Conservation (phyloP, 2,888 invertebrate genomes). For the Cryptocephalus primarius region DNA sequence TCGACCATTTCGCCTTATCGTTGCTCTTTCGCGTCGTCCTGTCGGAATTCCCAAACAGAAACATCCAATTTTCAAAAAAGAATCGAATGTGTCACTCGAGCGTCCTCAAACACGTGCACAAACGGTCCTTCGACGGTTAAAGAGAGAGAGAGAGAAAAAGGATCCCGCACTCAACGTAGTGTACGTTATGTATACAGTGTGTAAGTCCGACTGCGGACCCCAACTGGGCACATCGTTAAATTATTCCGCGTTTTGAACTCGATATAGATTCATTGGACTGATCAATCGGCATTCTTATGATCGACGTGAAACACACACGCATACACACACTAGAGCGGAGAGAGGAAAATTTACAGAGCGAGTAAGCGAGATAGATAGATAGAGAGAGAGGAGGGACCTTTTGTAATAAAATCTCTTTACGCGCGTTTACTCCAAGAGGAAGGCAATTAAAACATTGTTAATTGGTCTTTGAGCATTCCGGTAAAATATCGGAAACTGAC, state of each 20-base stretch:
- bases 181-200: constrained; percentile 9
- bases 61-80: too few species aligned
- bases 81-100: too few species aligned
- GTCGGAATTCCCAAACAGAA: too few species aligned
- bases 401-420: constrained; percentile 15
- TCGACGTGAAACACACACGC: constrained; percentile 15
- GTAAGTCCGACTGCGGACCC: constrained; percentile 14
- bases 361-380: not conserved
- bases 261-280: constrained; percentile 30
- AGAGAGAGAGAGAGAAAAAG: too few species aligned
- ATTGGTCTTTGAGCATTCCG: constrained; percentile 6
- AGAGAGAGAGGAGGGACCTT: constrained; percentile 5
- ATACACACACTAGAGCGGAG: too few species aligned
- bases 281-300: constrained; percentile 32
- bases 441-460: constrained; percentile 18
- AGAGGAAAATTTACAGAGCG: constrained; percentile 10
- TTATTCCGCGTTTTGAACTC: constrained; percentile 35
- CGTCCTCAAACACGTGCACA: too few species aligned
- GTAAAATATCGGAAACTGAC: not conserved
- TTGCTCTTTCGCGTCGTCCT: too few species aligned
- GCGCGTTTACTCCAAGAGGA: constrained; percentile 13
- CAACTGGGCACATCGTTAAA: constrained; percentile 32
- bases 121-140: too few species aligned
- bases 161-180: too few species aligned
- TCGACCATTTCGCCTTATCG: too few species aligned